Percentiles rank a stretch among this genome's conserved stretches.
phyloP scores from a whole-genome alignment of 37 sponge, comb jelly and placozoan species.

The Aphrocallistes beatrix region DNA sequence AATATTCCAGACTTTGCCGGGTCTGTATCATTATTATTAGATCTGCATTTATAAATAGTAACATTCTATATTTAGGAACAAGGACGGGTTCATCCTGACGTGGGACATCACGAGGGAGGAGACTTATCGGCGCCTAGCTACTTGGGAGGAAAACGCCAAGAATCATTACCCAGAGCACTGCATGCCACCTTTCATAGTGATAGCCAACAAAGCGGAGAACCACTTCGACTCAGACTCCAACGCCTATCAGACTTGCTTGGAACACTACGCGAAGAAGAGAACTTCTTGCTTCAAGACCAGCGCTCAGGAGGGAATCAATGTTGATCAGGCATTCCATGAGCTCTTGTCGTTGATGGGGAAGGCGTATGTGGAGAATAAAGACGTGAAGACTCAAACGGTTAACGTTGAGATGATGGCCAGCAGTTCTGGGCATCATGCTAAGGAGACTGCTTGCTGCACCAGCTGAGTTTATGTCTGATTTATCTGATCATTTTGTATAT shows the following conservation, averaged over 20 bases:
- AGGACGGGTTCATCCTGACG: neutral
- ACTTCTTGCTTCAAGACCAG: neutral
- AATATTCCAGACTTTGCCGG: no score
- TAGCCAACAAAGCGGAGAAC: neutral
- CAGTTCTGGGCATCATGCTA: no score
- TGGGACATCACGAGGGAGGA: constrained; percentile 8
- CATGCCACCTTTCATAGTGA: neutral
- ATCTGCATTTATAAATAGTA: no score
- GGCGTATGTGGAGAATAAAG: neutral
- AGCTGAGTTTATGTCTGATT: no score
- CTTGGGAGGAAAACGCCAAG: neutral
- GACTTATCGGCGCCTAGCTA: neutral
- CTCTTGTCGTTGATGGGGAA: neutral
- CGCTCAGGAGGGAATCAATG: neutral
- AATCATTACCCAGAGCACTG: neutral
- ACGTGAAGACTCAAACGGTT: no score
- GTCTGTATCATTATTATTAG: no score
- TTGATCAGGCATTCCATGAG: neutral
- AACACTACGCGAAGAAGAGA: neutral
- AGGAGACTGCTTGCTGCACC: no score
- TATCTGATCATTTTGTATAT: no score
- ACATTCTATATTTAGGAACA: neutral
- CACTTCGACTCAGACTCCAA: neutral
- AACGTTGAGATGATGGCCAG: no score
- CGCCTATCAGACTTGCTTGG: neutral